Evolutionary conservation across 2,113 vertebrate species (phyloP).

Genomic region (Butorides virescens): DNA sequence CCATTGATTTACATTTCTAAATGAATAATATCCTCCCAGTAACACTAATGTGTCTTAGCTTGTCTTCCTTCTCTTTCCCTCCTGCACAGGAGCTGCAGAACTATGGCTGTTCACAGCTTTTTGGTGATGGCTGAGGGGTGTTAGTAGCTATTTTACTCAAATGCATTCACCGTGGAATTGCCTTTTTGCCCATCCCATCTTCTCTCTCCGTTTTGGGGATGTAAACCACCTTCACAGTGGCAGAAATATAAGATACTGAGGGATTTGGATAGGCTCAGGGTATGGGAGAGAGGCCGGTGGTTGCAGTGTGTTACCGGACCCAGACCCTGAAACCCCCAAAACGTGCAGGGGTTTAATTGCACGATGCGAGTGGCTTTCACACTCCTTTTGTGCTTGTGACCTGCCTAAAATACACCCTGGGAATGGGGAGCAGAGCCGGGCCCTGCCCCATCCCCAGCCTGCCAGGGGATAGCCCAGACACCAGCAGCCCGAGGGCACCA

Average conservation of each 20-base stretch:
- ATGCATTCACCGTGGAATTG: neutral
- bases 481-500: constrained; percentile 62
- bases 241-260: neutral
- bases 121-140: neutral
- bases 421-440: neutral
- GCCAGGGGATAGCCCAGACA: neutral
- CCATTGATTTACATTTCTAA: neutral
- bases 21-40: neutral
- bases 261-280: neutral
- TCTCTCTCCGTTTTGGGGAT: neutral
- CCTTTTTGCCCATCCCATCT: neutral
- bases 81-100: neutral
- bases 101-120: fast-evolving
- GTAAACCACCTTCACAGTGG: neutral
- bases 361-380: fast-evolving
- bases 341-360: fast-evolving
- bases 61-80: neutral
- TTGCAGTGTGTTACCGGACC: fast-evolving
- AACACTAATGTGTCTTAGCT: neutral
- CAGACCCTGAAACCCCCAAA: neutral
- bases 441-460: neutral
- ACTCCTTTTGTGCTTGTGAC: neutral
- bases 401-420: neutral
- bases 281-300: neutral
- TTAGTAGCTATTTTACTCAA: neutral